Evolutionary conservation across 2,888 invertebrate species (phyloP).

Genomic region (Hermodice carunculata): DNA sequence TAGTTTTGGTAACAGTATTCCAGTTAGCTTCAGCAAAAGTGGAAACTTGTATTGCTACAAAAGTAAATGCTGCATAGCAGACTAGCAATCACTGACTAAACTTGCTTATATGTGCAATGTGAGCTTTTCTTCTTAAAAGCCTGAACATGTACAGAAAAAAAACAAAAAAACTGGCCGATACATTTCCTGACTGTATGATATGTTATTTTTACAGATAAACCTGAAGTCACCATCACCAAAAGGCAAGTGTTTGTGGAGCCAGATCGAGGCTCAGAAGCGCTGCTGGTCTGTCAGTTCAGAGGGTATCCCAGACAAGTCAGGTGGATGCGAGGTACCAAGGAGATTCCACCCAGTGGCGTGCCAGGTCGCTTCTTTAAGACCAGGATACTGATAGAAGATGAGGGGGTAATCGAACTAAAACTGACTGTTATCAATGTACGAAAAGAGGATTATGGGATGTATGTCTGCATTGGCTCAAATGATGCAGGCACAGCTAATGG

Average conservation of each 20-base stretch:
- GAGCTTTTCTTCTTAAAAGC: too few relatives aligned
- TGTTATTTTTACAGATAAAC: constrained; percentile 5
- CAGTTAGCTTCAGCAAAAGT: too few relatives aligned
- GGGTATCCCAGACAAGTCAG: constrained; percentile 10
- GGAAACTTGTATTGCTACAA: too few relatives aligned
- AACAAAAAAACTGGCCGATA: too few relatives aligned
- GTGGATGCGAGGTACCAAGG: constrained; percentile 4
- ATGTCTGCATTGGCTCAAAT: constrained; percentile 5
- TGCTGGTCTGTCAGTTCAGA: constrained; percentile 9
- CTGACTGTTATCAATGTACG: constrained; percentile 8
- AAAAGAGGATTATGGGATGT: constrained; percentile 4
- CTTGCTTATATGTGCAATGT: too few relatives aligned
- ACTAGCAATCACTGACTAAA: too few relatives aligned
- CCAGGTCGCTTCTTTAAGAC: too few relatives aligned
- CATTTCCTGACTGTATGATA: too few relatives aligned
- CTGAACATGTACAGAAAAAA: too few relatives aligned
- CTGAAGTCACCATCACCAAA: background rate
- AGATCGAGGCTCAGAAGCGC: background rate
- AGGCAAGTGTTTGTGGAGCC: constrained; percentile 1
- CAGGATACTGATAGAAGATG: too few relatives aligned
- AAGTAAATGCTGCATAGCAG: too few relatives aligned
- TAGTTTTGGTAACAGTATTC: too few relatives aligned
- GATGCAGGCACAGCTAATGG: background rate
- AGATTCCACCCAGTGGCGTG: constrained; percentile 8
- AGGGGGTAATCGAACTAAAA: background rate